These are phyloP conservation scores for Pangasius larnaudii DNA, from an alignment of 2,797 vertebrate species.

Conservation along the genomic window DNA sequence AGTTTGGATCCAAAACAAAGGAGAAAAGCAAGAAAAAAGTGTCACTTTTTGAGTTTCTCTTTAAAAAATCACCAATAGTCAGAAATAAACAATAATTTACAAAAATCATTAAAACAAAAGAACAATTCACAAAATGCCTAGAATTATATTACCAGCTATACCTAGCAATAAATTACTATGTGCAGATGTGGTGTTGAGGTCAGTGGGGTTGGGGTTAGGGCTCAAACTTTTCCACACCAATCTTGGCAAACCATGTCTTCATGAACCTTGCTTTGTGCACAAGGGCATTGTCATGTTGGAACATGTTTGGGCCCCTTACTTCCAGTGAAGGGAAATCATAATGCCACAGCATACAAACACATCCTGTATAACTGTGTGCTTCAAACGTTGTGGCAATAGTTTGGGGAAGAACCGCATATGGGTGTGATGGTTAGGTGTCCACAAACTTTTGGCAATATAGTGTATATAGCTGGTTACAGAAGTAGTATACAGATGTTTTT, in stretches of 20 bases:
- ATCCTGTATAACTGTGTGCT: neutral
- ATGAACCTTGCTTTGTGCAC: no score
- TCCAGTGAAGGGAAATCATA: neutral
- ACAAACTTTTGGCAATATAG: neutral
- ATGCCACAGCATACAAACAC: no score
- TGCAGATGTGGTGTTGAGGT: neutral
- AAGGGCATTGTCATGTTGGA: no score
- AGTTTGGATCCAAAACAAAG: neutral
- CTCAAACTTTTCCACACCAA: no score
- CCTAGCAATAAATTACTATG: neutral
- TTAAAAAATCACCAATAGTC: neutral
- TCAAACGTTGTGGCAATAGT: neutral
- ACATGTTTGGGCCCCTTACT: neutral
- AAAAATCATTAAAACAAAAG: neutral
- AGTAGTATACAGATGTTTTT: neutral
- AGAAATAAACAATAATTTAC: neutral
- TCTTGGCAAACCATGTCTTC: no score
- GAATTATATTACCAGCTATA: neutral
- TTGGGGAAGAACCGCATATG: neutral
- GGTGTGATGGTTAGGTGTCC: neutral
- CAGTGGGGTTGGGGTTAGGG: no score
- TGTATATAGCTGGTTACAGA: neutral
- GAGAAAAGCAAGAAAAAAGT: neutral
- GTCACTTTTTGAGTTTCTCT: neutral
- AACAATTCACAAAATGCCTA: neutral